Evolutionary conservation across 2,888 invertebrate genomes (phyloP).

Genomic region (Pterostichus niger): DNA sequence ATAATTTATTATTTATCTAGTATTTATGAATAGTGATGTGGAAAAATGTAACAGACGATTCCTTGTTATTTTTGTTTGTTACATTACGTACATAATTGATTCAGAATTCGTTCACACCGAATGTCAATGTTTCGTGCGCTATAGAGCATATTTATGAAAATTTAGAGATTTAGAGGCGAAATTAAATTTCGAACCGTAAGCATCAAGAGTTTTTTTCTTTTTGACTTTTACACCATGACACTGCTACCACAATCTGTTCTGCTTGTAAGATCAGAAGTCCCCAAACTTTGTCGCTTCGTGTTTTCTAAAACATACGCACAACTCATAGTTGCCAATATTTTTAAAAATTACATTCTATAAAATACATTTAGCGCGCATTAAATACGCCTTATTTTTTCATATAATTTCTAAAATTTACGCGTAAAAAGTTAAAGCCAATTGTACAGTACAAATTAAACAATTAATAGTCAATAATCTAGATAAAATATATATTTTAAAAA

Average conservation of each 20-base stretch:
- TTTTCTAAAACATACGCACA: conserved; percentile 63
- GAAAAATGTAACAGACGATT: conserved; percentile 65
- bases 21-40: conserved; percentile 65
- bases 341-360: conserved; percentile 59
- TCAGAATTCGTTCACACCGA: conserved; percentile 60
- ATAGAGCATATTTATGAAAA: conserved; percentile 16
- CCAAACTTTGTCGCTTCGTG: conserved; percentile 58
- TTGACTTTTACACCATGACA: conserved; percentile 62
- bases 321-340: conserved; percentile 64
- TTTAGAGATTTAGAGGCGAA: conserved; percentile 49
- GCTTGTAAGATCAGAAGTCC: conserved; percentile 52
- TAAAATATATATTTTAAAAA: conserved; percentile 39
- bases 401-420: conserved; percentile 50
- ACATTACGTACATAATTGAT: conserved; percentile 62
- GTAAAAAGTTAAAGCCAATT: conserved; percentile 62
- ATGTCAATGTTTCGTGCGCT: conserved; percentile 45
- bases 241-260: conserved; percentile 57
- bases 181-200: conserved; percentile 63
- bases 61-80: conserved; percentile 60
- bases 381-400: conserved; percentile 58
- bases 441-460: conserved; percentile 49
- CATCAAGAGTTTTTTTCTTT: conserved; percentile 59
- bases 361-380: conserved; percentile 63
- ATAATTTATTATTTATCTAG: conserved; percentile 65
- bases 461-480: conserved; percentile 21